Percentiles rank a stretch among this genome's conserved stretches.
These are phyloP conservation scores for Sceloporus undulatus DNA, from an alignment of 2,113 vertebrate species.

Conservation along the genomic window DNA sequence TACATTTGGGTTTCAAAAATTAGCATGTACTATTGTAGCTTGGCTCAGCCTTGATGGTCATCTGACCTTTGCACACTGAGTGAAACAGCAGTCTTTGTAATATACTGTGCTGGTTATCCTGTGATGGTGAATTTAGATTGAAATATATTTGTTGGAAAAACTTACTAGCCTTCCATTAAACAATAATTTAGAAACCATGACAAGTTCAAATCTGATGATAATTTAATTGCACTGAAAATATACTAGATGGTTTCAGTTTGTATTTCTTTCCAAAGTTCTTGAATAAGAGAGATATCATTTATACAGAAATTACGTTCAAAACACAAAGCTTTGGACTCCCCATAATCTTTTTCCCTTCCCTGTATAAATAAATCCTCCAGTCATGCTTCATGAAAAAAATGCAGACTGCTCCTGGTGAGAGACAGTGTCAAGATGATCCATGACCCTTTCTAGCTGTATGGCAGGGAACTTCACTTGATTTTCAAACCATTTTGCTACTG, in stretches of 20 bases:
- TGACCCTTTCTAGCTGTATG: constrained; percentile 77
- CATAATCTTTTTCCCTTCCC: constrained; percentile 18
- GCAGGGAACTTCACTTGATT: constrained; percentile 88
- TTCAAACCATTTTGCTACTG: constrained; percentile 93
- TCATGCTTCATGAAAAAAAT: constrained; percentile 53
- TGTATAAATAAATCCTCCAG: constrained; percentile 25
- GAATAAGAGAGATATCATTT: constrained; percentile 20
- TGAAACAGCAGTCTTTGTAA: not conserved
- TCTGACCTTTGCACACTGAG: not conserved
- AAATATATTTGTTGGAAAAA: constrained; percentile 19
- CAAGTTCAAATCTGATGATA: constrained; percentile 22
- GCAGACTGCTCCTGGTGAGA: constrained; percentile 69
- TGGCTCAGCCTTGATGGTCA: not conserved
- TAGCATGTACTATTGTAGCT: not conserved
- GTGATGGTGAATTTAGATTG: not conserved
- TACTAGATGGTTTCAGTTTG: not conserved
- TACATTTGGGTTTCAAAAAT: not conserved
- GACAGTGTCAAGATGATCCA: constrained; percentile 20
- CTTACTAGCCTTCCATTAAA: constrained; percentile 12
- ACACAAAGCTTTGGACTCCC: not conserved
- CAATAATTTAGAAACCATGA: not conserved
- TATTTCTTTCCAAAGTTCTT: not conserved
- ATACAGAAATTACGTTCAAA: constrained; percentile 22
- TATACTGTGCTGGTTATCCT: not conserved
- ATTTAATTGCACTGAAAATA: constrained; percentile 48